Conservation (phyloP, 1,140 invertebrate species). For the Dryas iulia region DNA sequence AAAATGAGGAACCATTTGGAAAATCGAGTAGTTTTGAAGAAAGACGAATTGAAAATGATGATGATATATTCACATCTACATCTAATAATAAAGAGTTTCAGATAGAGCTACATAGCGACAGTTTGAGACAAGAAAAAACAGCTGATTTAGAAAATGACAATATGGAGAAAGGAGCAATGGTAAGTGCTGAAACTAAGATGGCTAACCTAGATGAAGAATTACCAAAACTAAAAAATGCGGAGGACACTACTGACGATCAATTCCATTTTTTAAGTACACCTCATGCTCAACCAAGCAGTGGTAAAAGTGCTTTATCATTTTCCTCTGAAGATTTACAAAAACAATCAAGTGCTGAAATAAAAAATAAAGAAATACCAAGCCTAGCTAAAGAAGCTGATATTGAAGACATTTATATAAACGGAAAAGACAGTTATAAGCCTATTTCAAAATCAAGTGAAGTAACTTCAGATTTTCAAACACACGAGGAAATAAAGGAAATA, state of each 20-base stretch:
- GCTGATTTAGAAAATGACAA: not conserved
- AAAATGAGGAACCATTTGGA: not conserved
- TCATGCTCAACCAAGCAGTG: not conserved
- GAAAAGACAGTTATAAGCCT: not conserved
- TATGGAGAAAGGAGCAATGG: not conserved
- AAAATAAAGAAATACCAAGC: not conserved
- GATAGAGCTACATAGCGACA: conserved; percentile 37
- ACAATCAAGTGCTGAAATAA: not conserved
- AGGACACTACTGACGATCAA: not conserved
- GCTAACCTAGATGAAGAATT: not conserved
- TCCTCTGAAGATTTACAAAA: not conserved
- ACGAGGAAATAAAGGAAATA: not conserved
- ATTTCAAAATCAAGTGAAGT: not conserved
- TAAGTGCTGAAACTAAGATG: not conserved
- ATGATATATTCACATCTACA: conserved; percentile 33
- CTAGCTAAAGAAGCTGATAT: not conserved
- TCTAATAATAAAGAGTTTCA: conserved; percentile 33
- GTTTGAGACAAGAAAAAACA: conserved; percentile 16
- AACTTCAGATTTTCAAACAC: not conserved
- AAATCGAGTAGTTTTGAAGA: not conserved
- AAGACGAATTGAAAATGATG: not conserved
- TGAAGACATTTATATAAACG: not conserved
- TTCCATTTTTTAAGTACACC: not conserved
- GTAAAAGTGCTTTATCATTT: not conserved
- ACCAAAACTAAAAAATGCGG: not conserved